These are phyloP conservation scores for Garra rufa DNA, from an alignment of 2,113 vertebrate species.

Conservation along the genomic window DNA sequence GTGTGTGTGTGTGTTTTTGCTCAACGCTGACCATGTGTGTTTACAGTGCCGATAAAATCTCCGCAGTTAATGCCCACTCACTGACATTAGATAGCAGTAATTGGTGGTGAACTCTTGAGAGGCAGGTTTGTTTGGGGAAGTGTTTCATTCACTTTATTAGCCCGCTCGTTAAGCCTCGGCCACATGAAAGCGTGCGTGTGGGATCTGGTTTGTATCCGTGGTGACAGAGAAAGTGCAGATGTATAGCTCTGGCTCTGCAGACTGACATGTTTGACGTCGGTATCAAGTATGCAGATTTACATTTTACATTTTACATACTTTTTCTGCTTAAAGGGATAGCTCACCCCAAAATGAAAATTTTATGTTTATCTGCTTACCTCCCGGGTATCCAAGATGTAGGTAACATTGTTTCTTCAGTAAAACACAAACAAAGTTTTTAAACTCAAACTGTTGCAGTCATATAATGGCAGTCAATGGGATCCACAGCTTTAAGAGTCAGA, in stretches of 20 bases:
- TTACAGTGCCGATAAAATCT: constrained; percentile 15
- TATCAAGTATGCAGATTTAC: constrained; percentile 5
- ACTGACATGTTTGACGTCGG: background rate
- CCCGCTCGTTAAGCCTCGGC: constrained; percentile 43
- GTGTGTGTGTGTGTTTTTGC: background rate
- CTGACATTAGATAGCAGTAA: constrained; percentile 40
- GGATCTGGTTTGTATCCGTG: constrained; percentile 52
- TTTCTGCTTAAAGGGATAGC: too few species aligned
- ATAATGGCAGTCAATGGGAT: too few species aligned
- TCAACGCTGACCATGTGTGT: constrained; percentile 3
- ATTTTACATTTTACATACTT: too few species aligned
- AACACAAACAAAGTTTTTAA: too few species aligned
- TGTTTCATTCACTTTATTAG: constrained; percentile 56
- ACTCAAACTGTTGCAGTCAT: too few species aligned
- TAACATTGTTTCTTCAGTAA: too few species aligned
- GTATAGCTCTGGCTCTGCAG: background rate
- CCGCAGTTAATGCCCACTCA: constrained; percentile 22
- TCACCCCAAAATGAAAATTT: too few species aligned
- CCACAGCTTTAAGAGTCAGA: too few species aligned
- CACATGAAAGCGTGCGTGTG: constrained; percentile 52
- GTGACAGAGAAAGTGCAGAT: constrained; percentile 39
- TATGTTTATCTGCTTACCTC: too few species aligned
- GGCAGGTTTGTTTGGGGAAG: constrained; percentile 41
- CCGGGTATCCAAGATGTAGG: too few species aligned
- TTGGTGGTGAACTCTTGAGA: constrained; percentile 36